Percentiles rank a stretch among this genome's conserved stretches.
Conservation (phyloP, 1,140 invertebrate genomes). For the Plodia interpunctella region DNA sequence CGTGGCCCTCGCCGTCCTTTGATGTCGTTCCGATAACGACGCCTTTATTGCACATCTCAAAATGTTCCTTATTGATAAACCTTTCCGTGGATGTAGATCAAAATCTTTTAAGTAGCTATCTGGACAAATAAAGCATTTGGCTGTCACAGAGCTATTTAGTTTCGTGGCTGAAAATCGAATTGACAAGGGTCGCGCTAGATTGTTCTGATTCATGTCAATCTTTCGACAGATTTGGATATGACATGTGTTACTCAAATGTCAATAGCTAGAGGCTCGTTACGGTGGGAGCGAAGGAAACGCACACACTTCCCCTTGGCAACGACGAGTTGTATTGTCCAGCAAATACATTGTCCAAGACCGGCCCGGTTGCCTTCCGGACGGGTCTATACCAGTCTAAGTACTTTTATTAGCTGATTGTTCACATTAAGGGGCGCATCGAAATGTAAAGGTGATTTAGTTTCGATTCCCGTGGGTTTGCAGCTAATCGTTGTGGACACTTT, state of each 20-base stretch:
- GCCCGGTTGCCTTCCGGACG: conserved; percentile 40
- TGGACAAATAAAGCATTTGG: not conserved
- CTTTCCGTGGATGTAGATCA: not conserved
- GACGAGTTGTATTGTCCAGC: conserved; percentile 40
- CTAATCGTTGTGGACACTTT: not conserved
- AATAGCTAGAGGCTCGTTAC: conserved; percentile 36
- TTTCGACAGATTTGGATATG: conserved; percentile 43
- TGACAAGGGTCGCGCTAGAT: conserved; percentile 53
- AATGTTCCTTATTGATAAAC: conserved; percentile 28
- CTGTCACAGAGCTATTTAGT: conserved; percentile 1
- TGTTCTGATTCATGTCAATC: conserved; percentile 44
- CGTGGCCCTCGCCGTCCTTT: conserved; percentile 31
- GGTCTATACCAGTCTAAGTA: conserved; percentile 25
- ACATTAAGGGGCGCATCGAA: conserved; percentile 6
- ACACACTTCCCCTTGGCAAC: conserved; percentile 49
- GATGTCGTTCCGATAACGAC: conserved; percentile 28
- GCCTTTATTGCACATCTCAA: conserved; percentile 26
- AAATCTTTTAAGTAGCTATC: conserved; percentile 1
- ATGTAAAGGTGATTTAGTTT: not conserved
- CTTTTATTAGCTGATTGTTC: conserved; percentile 30
- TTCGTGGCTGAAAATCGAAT: conserved; percentile 27
- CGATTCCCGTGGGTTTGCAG: not conserved
- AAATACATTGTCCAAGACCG: conserved; percentile 45
- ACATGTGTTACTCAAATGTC: conserved; percentile 36
- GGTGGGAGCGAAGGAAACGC: conserved; percentile 27